These are phyloP conservation scores for Dicranocentrus wangi DNA, from an alignment of 2,888 invertebrate genomes.

Conservation along the genomic window DNA sequence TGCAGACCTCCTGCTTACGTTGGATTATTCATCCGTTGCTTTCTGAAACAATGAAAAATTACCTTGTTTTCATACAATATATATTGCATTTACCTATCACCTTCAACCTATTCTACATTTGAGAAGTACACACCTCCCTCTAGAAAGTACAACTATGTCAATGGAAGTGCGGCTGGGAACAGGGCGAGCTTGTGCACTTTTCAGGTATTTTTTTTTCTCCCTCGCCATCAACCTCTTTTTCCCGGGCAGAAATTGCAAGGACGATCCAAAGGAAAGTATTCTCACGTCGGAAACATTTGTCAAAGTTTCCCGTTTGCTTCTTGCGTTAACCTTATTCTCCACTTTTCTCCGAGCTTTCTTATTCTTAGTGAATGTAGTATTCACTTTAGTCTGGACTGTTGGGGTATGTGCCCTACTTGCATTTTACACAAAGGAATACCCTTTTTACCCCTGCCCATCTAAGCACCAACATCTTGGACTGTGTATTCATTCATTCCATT, in stretches of 20 bases:
- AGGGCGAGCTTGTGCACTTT: not conserved
- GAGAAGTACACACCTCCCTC: not conserved
- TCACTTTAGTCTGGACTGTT: too few species aligned
- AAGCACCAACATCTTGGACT: too few species aligned
- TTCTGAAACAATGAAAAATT: constrained; percentile 58
- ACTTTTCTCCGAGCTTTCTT: constrained; percentile 27
- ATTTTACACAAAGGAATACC: constrained; percentile 4
- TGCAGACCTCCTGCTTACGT: too few species aligned
- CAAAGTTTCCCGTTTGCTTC: constrained; percentile 48
- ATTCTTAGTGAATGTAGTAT: not conserved
- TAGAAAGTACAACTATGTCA: not conserved
- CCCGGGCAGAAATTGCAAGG: constrained; percentile 43
- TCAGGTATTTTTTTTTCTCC: not conserved
- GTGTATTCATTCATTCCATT: constrained; percentile 26
- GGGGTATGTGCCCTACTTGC: constrained; percentile 5
- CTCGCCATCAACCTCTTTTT: constrained; percentile 3
- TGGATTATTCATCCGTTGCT: constrained; percentile 39
- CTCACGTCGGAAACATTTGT: constrained; percentile 61
- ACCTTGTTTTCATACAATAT: constrained; percentile 37
- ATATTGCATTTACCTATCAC: constrained; percentile 30
- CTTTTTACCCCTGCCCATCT: too few species aligned
- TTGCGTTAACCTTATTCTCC: constrained; percentile 23
- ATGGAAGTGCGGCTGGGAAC: not conserved
- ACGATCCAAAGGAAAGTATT: constrained; percentile 40
- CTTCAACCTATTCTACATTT: constrained; percentile 30